Evolutionary conservation across 2,113 vertebrate genomes (phyloP).

Genomic region (Sinocyclocheilus rhinocerous): DNA sequence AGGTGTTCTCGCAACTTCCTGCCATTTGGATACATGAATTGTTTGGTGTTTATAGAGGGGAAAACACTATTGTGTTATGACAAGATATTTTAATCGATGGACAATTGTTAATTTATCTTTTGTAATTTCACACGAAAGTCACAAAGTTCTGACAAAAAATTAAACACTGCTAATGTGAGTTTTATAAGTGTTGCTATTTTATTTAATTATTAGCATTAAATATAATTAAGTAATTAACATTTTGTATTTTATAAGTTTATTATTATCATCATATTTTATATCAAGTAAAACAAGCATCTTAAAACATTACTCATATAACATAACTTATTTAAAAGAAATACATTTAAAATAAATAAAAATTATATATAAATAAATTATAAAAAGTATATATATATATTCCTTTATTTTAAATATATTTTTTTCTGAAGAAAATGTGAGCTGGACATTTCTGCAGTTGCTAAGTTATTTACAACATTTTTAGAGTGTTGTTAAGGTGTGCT

Average conservation of each 20-base stretch:
- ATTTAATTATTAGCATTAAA: no score
- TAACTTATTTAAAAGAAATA: no score
- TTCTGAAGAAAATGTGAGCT: no score
- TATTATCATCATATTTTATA: not conserved
- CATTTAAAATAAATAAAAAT: no score
- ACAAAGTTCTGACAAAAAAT: not conserved
- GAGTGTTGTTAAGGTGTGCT: not conserved
- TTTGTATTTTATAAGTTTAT: no score
- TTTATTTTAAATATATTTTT: no score
- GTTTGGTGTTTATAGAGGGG: not conserved
- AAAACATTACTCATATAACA: not conserved
- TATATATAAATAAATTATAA: no score
- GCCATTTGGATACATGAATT: not conserved
- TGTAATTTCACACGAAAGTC: not conserved
- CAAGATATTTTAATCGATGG: not conserved
- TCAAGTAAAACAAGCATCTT: not conserved
- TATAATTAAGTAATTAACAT: no score
- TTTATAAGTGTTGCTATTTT: no score
- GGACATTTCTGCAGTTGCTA: no score
- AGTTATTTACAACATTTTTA: no score
- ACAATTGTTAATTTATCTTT: not conserved
- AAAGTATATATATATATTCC: no score
- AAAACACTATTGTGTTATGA: not conserved
- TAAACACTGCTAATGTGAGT: not conserved
- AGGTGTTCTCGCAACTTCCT: not conserved